A percentile compares a stretch with the other conserved stretches of the same genome.
These are phyloP conservation scores for Lepus europaeus DNA, from an alignment of 2,113 vertebrate species.

Conservation along the genomic window DNA sequence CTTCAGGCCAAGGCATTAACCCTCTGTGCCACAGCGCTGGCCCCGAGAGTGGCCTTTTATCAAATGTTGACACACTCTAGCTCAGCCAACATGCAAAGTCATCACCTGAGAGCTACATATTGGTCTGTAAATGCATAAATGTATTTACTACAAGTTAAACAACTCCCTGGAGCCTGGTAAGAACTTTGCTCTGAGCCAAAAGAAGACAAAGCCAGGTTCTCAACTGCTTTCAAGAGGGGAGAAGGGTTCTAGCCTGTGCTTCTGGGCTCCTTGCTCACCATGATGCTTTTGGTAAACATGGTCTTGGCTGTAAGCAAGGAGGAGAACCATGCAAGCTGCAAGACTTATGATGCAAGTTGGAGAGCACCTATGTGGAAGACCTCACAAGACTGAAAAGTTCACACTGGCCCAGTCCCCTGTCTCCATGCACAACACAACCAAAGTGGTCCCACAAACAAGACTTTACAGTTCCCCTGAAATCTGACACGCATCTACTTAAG, in stretches of 20 bases:
- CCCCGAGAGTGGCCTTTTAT: neutral
- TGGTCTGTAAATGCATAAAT: conserved; percentile 40
- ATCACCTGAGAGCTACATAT: neutral
- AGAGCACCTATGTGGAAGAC: neutral
- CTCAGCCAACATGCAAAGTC: conserved; percentile 22
- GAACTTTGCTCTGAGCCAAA: neutral
- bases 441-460: conserved; percentile 20
- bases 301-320: neutral
- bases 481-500: conserved; percentile 66
- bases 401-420: neutral
- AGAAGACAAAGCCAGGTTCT: neutral
- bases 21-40: too few relatives aligned
- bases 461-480: conserved; percentile 38
- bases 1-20: too few relatives aligned
- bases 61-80: neutral
- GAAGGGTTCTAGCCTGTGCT: neutral
- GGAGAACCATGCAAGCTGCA: neutral
- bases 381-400: neutral
- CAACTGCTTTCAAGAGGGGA: neutral
- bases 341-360: neutral
- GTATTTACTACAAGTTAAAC: conserved; percentile 39
- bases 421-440: neutral
- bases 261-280: neutral
- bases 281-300: neutral
- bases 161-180: neutral